Conservation (phyloP, 2,113 vertebrate species). For the Speoplatyrhinus poulsoni region DNA sequence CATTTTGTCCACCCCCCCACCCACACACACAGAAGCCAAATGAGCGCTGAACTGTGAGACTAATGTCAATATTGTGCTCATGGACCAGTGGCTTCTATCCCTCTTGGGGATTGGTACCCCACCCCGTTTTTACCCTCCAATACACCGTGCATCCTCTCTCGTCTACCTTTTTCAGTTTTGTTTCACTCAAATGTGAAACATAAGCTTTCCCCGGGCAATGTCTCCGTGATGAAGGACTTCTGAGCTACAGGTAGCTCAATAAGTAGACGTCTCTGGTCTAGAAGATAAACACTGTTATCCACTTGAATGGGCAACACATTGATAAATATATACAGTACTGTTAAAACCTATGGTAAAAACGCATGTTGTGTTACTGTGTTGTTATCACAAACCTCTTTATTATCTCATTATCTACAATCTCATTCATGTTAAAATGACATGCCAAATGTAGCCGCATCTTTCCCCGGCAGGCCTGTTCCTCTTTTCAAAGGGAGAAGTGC, state of each 20-base stretch:
- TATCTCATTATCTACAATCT: not conserved
- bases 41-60: conserved; percentile 46
- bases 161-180: conserved; percentile 55
- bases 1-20: not conserved
- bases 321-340: not conserved
- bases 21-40: conserved; percentile 2
- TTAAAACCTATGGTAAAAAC: not conserved
- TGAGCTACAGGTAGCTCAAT: not conserved
- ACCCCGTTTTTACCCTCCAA: conserved; percentile 58
- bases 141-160: conserved; percentile 21
- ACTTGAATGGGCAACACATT: not conserved
- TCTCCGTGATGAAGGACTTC: not conserved
- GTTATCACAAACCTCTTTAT: not conserved
- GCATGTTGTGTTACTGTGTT: not conserved
- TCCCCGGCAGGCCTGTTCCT: conserved; percentile 49
- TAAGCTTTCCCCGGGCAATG: conserved; percentile 7
- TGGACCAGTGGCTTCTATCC: conserved; percentile 34
- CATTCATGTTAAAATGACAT: conserved; percentile 8
- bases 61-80: conserved; percentile 25
- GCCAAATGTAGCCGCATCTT: not conserved
- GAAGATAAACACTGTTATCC: not conserved
- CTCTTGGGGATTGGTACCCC: conserved; percentile 54
- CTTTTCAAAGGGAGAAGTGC: conserved; percentile 61
- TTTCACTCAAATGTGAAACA: conserved; percentile 71
- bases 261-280: not conserved